Base-by-base conservation (phyloP, 2,797 vertebrate genomes). In the Tragopan temminckii region DNA sequence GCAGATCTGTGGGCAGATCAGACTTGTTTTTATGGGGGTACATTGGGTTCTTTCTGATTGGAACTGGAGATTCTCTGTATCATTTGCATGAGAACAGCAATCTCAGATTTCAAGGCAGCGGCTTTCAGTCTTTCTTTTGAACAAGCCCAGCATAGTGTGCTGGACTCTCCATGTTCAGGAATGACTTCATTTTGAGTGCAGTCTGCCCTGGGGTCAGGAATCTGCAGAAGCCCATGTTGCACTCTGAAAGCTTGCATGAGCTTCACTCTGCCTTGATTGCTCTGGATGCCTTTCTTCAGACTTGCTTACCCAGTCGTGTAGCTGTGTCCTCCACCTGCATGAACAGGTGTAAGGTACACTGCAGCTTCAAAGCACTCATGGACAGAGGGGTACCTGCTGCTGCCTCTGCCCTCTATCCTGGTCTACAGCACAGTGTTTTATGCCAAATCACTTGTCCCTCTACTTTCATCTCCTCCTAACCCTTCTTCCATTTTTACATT, bases 271-370 rank as follows among this genome's bases (percentile, higher is more conserved):
- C 18, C 15, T 13, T 1, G 2, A 38, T 50, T 13, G 13, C 8
- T 62, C 59, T 19, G 29, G 2, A 25, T 72, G 27, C 3, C 21
- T 63, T 84, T 72, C 35, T 80, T 92, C 42, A 63, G 59, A 33
- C 20, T 72, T 70, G 13, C 31, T 78, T 9, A 21, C 3, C 5
- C 42, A 68, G 27, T 7, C 35, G 15, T 9, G 18, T 7, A 63
- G 3, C 25, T 38, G n/a, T 0, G 1, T 45, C 25, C 12, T 80
- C 21, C 48, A 10, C 0, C 2, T 58, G 31, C 33, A 18, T 13
- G 27, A 16, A 3, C 0, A n/a, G 23, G 31, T 19, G 2, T 36
- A 80, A 42, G 5, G 14, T 52, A 17, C 21, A 5, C 63, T 83
- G 48, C 27, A 55, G 10, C 24, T 76, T 63, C 1, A 1, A 21